A percentile compares a stretch with the other conserved stretches of the same genome.
These are phyloP conservation scores for Odontophorus gujanensis DNA, from an alignment of 2,113 vertebrate species.

Conservation along the genomic window DNA sequence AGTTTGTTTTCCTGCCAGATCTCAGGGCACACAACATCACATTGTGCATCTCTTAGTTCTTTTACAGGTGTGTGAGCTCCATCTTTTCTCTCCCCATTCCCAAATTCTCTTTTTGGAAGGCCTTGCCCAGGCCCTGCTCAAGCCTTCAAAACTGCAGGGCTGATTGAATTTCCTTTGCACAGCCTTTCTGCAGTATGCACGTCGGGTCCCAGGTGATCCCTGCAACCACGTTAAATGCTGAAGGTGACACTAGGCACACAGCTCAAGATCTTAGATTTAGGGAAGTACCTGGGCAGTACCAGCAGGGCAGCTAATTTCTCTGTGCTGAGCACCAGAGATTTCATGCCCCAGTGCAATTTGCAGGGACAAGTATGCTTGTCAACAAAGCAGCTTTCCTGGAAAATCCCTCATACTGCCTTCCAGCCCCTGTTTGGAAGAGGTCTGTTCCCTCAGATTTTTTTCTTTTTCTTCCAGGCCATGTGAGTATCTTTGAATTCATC, in stretches of 20 bases:
- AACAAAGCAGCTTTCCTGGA: background rate
- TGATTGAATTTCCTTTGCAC: background rate
- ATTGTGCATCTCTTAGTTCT: background rate
- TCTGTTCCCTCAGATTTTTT: background rate
- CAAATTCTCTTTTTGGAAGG: background rate
- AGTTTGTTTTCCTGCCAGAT: background rate
- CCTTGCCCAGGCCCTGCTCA: background rate
- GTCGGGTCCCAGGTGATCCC: background rate
- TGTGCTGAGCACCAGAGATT: background rate
- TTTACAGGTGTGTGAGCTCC: background rate
- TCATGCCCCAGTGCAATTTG: background rate
- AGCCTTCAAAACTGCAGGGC: background rate
- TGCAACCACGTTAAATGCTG: background rate
- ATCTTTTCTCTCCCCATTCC: background rate
- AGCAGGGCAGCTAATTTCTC: rapidly evolving
- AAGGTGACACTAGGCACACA: background rate
- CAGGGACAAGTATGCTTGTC: background rate
- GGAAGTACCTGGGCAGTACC: background rate
- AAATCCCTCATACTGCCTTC: background rate
- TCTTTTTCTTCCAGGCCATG: background rate
- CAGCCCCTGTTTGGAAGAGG: background rate
- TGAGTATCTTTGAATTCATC: background rate
- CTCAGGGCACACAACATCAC: background rate
- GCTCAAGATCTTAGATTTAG: background rate
- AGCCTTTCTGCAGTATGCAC: background rate